Evolutionary conservation across 2,797 vertebrate species (phyloP).

Genomic region (Urophycis tenuis): DNA sequence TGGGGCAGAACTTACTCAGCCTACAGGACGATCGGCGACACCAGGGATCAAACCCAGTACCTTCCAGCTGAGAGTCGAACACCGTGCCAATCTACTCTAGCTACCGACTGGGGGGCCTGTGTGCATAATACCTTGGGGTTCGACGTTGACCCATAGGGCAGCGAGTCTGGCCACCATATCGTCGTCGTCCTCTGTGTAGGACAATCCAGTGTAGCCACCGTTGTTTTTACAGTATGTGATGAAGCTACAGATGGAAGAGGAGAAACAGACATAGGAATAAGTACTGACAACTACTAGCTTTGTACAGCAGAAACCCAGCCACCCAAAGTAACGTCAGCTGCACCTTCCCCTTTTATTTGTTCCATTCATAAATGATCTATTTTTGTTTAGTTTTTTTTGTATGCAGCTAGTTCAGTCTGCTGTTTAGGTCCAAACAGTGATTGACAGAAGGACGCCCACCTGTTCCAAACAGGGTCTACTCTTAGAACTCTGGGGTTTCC

Average conservation of each 20-base stretch:
- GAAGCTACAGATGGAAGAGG: constrained; percentile 48
- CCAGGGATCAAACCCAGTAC: neutral
- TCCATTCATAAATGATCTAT: neutral
- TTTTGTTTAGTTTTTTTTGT: no score
- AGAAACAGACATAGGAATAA: neutral
- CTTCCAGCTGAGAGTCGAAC: neutral
- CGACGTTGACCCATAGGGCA: constrained; percentile 23
- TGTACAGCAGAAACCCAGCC: neutral
- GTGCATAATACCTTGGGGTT: constrained; percentile 18
- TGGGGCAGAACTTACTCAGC: neutral
- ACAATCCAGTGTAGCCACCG: constrained; percentile 49
- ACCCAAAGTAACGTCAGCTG: neutral
- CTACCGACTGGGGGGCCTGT: neutral
- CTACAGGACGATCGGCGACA: neutral
- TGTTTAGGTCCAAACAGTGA: neutral
- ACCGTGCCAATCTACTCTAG: neutral
- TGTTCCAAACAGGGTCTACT: constrained; percentile 73
- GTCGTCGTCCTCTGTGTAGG: constrained; percentile 22
- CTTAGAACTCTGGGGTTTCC: constrained; percentile 82
- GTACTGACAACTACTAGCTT: neutral
- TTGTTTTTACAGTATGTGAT: constrained; percentile 61
- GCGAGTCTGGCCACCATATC: constrained; percentile 1
- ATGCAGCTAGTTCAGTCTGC: neutral
- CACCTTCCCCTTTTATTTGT: neutral
- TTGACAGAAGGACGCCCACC: constrained; percentile 54